These are phyloP conservation scores for Anguilla obscura DNA, from an alignment of 2,797 vertebrate genomes.

Conservation along the genomic window DNA sequence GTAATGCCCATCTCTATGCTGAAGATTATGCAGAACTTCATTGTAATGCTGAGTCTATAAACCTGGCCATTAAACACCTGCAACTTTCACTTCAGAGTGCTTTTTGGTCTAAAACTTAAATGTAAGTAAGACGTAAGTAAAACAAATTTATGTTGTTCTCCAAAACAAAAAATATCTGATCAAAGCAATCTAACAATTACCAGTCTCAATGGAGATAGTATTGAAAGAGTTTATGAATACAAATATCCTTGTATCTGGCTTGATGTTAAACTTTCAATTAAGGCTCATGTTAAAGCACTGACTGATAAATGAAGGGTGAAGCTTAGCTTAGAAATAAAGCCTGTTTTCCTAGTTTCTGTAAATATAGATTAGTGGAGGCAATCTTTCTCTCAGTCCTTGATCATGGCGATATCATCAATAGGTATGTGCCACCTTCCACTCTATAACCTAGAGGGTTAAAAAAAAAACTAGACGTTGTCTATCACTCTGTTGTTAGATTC, in stretches of 20 bases:
- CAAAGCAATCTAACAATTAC: background rate
- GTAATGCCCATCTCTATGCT: background rate
- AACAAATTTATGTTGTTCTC: background rate
- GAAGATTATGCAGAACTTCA: background rate
- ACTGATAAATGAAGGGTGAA: background rate
- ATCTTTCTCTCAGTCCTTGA: no score
- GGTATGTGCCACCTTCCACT: no score
- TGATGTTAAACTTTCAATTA: background rate
- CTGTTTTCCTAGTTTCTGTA: no score
- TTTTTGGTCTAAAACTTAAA: background rate
- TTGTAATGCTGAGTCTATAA: conserved; percentile 1
- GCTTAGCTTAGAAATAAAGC: background rate
- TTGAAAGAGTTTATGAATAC: background rate
- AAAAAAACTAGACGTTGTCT: no score
- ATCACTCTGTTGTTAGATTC: no score
- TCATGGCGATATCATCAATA: no score
- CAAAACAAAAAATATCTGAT: background rate
- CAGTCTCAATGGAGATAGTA: background rate
- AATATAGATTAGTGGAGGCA: no score
- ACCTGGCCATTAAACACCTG: background rate
- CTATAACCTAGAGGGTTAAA: no score
- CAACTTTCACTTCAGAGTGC: background rate
- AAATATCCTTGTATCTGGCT: background rate
- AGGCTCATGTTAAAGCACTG: background rate
- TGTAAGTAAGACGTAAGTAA: background rate